Percentiles rank a stretch among this genome's conserved stretches.
Conservation (phyloP, 2,113 vertebrate species). For the Equus quagga region DNA sequence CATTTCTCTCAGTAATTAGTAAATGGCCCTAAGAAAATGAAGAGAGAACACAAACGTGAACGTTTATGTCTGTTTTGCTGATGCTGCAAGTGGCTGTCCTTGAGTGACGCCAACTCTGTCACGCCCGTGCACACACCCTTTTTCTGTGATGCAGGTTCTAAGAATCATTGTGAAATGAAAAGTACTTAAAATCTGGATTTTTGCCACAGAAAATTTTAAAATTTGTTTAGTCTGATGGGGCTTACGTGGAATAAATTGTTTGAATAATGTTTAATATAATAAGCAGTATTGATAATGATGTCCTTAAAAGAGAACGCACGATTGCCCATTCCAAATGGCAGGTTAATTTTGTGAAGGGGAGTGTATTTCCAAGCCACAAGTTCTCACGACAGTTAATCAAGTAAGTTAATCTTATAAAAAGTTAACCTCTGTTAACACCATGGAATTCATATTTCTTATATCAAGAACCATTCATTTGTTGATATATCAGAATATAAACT, state of each 20-base stretch:
- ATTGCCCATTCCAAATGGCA: neutral
- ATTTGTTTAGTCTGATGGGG: neutral
- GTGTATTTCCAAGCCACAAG: slow-evolving; percentile 2
- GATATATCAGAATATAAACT: neutral
- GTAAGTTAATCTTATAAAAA: neutral
- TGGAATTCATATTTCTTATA: slow-evolving; percentile 16
- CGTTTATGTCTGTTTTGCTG: neutral
- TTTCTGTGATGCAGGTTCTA: neutral
- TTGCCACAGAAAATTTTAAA: slow-evolving; percentile 24
- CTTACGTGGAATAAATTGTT: neutral
- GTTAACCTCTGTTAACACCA: neutral
- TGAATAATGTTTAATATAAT: slow-evolving; percentile 47
- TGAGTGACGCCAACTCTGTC: neutral
- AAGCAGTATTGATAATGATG: neutral
- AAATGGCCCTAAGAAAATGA: slow-evolving; percentile 24
- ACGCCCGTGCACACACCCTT: neutral
- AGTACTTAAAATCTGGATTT: slow-evolving; percentile 44
- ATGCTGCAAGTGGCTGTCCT: neutral
- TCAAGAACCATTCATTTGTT: neutral
- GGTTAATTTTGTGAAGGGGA: slow-evolving; percentile 14
- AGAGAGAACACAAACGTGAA: neutral
- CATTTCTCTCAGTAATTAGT: neutral
- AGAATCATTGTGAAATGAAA: slow-evolving; percentile 66
- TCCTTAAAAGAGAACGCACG: slow-evolving; percentile 36
- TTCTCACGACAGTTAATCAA: neutral